Evolutionary conservation across 2,113 vertebrate genomes (phyloP), one percentile per base, ranked within the genome.

Genomic region (Sclerurus mexicanus): DNA sequence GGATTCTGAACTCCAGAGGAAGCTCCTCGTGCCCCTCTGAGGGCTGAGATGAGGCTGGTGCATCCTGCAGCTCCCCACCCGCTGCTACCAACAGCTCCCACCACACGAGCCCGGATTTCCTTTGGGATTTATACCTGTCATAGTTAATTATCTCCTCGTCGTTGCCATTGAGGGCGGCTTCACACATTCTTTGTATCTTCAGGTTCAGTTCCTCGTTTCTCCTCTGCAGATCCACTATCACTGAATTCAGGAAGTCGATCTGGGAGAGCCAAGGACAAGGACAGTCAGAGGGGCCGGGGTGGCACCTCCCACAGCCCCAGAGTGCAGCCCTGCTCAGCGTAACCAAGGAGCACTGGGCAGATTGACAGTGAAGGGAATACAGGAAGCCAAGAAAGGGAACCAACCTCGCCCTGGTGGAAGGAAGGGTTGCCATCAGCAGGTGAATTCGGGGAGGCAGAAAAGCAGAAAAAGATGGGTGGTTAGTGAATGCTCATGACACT

Each of bases 161-260:
- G 0, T 98, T 99, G 76, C 99, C 99, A 11, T 99, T 99, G n/a
- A 99, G 98, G 14, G 99, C 98, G 9, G 99, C 98, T 84, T 99
- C 99, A 4, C 99, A 98, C 99, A 99, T 98, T 96, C 98, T 98
- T 94, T 99, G 98, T 94, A 99, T 94, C 91, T 99, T 99, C 75
- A 97, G 96, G 95, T 99, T 99, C 52, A 99, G 88, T 44, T 99
- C 99, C 67, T 98, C 97, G 0, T 99, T 99, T 84, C 99, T 99
- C 91, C 96, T 98, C 76, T 99, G 99, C 62, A 99, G 99, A 93
- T 99, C 99, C 82, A 99, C 98, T 35, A 99, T 99, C 86, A 99
- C 99, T 0, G 99, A 99, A 84, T 99, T 99, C 75, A 99, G 98
- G 98, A 99, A 99, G 75, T 99, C 99, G 83, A 99, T 99, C 99